Base-by-base conservation (phyloP, 2,113 vertebrate species). In the Oceanodroma tethys region DNA sequence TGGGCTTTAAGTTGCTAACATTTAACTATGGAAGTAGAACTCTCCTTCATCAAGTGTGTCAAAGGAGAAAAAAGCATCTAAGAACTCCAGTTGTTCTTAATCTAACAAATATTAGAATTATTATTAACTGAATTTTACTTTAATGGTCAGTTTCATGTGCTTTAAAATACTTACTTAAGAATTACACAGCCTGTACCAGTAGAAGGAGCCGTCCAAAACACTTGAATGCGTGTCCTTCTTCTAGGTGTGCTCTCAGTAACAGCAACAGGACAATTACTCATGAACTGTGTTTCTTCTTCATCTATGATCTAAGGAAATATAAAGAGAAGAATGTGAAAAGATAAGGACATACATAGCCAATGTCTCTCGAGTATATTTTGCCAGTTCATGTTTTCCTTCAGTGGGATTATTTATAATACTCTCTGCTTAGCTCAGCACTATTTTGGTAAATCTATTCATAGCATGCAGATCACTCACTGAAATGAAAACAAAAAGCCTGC, bases 271-370 rank as follows among this genome's bases (percentile, higher is more conserved):
- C 99, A 99, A 95, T 99, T 99, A 82, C 99, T 99, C 99, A 99
- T 99, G 94, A 99, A 99, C 96, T 99, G 99, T 9, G 99, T 99
- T 97, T 99, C 99, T 90, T 99, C 99, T 94, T 99, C 99, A 93
- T 99, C 99, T 96, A 99, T 99, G 93, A 99, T 99, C 99, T 99
- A 75, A 40, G 93, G 71, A 94, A 94, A 94, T 6, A 17, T 0
- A 45, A 76, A 74, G 17, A 86, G 47, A 94, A 73, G 26, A 63
- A 62, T 1, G 21, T 52, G 23, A 75, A 75, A 60, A 68, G 32
- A 36, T 76, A 62, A 94, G 26, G 73, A 79, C 5, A 11, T 42
- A 68, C 30, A 80, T 5, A 72, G 53, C 34, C 52, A 63, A 3
- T 0, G 2, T 21, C 38, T 19, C 45, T 42, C 2, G 0, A 10